phyloP scores from a whole-genome alignment of 37 sponge, comb jelly and placozoan species.

The Haliclona indistincta region DNA sequence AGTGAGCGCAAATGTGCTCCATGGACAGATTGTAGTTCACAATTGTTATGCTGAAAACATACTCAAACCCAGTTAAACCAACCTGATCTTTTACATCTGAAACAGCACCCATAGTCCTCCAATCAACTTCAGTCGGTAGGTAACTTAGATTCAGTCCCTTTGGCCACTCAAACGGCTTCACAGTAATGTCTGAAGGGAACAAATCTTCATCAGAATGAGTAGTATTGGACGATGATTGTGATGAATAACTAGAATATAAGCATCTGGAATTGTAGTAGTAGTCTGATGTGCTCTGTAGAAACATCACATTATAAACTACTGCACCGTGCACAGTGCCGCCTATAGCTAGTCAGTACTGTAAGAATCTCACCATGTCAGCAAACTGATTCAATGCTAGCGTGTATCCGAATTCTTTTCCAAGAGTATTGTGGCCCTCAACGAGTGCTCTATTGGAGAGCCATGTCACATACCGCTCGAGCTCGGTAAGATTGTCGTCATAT shows the following conservation, averaged over 20 bases:
- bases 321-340: no score
- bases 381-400: constrained; percentile 13
- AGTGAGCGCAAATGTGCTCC: no score
- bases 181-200: no score
- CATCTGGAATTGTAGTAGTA: background rate
- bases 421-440: constrained; percentile 1
- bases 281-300: background rate
- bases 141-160: background rate
- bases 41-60: no score
- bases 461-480: background rate
- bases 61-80: background rate
- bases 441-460: constrained; percentile 4
- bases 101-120: constrained; percentile 21
- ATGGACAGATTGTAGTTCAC: no score
- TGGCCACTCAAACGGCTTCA: constrained; percentile 9
- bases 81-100: constrained; percentile 25
- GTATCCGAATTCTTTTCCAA: background rate
- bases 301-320: no score
- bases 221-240: background rate
- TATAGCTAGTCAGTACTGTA: no score
- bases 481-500: background rate
- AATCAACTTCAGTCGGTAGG: constrained; percentile 26
- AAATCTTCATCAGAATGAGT: background rate
- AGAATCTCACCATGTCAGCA: constrained; percentile 16
- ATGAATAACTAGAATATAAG: background rate